phyloP scores from a whole-genome alignment of 1,140 invertebrate genomes.

The Dinothrombium tinctorium region DNA sequence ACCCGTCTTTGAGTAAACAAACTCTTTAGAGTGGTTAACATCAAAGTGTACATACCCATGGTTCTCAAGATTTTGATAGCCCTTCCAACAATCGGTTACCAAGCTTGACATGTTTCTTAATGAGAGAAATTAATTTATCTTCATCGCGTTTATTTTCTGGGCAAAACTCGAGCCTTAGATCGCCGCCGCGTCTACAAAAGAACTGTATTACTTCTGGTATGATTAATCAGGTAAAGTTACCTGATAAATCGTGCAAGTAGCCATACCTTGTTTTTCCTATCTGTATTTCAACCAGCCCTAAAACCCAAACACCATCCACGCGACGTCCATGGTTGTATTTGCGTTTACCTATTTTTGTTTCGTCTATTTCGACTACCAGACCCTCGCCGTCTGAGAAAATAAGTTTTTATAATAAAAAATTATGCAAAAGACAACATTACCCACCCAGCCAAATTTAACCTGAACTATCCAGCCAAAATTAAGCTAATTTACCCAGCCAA shows the following conservation, averaged over 20 bases:
- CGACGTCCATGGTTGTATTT: conserved; percentile 11
- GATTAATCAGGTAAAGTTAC: too few relatives aligned
- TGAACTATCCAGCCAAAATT: too few relatives aligned
- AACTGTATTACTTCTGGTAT: too few relatives aligned
- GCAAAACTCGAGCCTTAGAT: conserved; percentile 4
- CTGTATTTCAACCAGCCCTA: conserved; percentile 9
- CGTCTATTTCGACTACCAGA: conserved; percentile 10
- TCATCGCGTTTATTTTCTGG: not conserved
- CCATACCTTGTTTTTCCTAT: too few relatives aligned
- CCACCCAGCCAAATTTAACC: too few relatives aligned
- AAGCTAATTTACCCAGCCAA: too few relatives aligned
- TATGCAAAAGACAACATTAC: too few relatives aligned
- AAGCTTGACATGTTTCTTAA: conserved; percentile 6
- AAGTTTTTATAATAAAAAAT: too few relatives aligned
- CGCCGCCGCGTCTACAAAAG: too few relatives aligned
- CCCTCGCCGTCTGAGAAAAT: too few relatives aligned
- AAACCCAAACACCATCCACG: conserved; percentile 10
- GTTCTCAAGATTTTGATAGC: conserved; percentile 3
- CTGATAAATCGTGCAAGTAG: too few relatives aligned
- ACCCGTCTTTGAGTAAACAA: not conserved
- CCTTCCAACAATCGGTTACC: conserved; percentile 11
- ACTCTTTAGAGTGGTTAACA: not conserved
- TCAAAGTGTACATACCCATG: not conserved
- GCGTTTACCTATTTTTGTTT: conserved; percentile 10
- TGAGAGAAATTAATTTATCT: conserved; percentile 6